Percentiles rank a stretch among this genome's conserved stretches.
Evolutionary conservation across 2,888 invertebrate genomes (phyloP).

Genomic region (Drosophila anomelani): DNA sequence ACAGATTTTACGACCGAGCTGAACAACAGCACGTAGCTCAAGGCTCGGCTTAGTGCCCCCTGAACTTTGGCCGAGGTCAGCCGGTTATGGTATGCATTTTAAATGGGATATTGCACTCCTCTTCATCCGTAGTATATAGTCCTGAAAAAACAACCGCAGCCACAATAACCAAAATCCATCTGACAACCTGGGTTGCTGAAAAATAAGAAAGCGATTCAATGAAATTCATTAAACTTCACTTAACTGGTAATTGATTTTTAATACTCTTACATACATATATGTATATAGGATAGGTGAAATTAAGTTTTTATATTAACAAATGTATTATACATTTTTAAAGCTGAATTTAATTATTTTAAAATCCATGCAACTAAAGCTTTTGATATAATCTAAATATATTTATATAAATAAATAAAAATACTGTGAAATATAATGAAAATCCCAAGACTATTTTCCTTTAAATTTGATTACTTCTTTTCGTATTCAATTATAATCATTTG

Average conservation of each 20-base stretch:
- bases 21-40: constrained; percentile 32
- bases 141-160: background rate
- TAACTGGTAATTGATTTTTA: constrained; percentile 19
- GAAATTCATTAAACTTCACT: constrained; percentile 32
- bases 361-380: background rate
- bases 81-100: constrained; percentile 33
- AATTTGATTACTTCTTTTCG: no score
- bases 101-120: constrained; percentile 5
- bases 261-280: constrained; percentile 9
- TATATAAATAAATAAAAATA: background rate
- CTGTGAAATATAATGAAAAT: no score
- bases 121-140: background rate
- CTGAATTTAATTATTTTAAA: background rate
- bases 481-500: no score
- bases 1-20: constrained; percentile 62
- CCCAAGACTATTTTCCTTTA: no score
- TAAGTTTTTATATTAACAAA: no score
- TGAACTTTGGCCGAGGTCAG: constrained; percentile 34
- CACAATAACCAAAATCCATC: constrained; percentile 18
- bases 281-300: background rate
- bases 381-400: background rate
- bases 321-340: no score
- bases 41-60: constrained; percentile 31
- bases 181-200: constrained; percentile 11
- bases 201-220: constrained; percentile 3